phyloP scores from a whole-genome alignment of 2,797 vertebrate genomes.

The Thalassophryne amazonica region DNA sequence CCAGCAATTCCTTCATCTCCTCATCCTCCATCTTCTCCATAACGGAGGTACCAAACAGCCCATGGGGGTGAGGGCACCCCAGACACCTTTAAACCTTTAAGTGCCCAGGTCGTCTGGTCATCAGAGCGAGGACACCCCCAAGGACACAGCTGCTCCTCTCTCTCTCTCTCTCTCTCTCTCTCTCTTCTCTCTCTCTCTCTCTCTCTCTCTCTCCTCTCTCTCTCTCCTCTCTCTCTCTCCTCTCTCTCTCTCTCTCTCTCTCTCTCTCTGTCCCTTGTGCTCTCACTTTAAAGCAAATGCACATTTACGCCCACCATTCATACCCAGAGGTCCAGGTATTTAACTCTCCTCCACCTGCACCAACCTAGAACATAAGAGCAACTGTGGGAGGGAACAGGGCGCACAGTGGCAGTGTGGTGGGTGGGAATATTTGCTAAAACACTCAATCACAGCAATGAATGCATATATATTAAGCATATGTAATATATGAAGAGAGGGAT shows the following conservation, averaged over 20 bases:
- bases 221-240: conserved; percentile 4
- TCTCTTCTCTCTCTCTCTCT: conserved; percentile 31
- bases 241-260: not conserved
- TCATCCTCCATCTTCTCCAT: conserved; percentile 5
- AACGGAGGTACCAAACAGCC: conserved; percentile 40
- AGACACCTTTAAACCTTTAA: conserved; percentile 82
- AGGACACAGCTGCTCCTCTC: conserved; percentile 20
- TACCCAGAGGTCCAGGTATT: conserved; percentile 72
- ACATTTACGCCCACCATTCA: conserved; percentile 19
- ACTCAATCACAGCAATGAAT: conserved; percentile 22
- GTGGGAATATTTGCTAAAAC: conserved; percentile 52
- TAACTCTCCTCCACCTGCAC: conserved; percentile 72
- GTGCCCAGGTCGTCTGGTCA: conserved; percentile 67
- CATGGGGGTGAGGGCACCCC: conserved; percentile 73
- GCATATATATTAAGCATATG: conserved; percentile 42
- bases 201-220: conserved; percentile 17
- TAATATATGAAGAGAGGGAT: conserved; percentile 20
- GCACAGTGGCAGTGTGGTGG: conserved; percentile 42
- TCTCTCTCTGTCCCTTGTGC: conserved; percentile 12
- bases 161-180: not conserved
- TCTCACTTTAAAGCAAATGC: conserved; percentile 34
- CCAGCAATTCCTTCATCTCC: not conserved
- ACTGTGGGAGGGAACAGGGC: conserved; percentile 37
- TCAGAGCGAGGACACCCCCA: conserved; percentile 41
- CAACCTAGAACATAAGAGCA: conserved; percentile 40